Conservation (phyloP, 2,797 vertebrate genomes). For the Varecia variegata region DNA sequence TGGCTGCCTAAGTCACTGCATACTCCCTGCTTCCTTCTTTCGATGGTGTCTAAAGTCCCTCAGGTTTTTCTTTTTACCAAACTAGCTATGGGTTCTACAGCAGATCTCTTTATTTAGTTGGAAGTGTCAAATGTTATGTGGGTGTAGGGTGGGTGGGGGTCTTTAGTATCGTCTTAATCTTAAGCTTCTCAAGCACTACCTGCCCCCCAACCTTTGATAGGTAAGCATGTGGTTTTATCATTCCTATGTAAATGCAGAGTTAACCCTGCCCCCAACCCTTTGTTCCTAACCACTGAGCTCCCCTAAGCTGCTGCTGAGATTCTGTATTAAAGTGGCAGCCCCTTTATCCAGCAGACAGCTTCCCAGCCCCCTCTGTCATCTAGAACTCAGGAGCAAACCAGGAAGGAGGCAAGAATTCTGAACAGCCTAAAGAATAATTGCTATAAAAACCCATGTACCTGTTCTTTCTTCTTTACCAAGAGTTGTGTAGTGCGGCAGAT, state of each 20-base stretch:
- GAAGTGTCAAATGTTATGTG: not conserved
- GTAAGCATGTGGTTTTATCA: not conserved
- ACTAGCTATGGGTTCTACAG: not conserved
- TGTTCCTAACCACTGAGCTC: no score
- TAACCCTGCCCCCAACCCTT: not conserved
- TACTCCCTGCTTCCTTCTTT: not conserved
- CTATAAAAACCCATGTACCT: not conserved
- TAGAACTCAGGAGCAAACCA: not conserved
- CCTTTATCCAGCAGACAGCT: not conserved
- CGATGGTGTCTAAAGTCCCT: not conserved
- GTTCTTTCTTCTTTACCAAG: not conserved
- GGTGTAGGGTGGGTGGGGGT: not conserved
- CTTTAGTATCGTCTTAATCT: not conserved
- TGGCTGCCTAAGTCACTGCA: not conserved
- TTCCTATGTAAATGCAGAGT: not conserved
- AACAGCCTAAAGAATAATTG: not conserved
- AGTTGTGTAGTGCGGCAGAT: not conserved
- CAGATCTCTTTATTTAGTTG: not conserved
- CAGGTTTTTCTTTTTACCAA: not conserved
- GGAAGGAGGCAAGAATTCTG: not conserved
- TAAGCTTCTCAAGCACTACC: not conserved
- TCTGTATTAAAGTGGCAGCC: not conserved
- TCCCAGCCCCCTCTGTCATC: not conserved
- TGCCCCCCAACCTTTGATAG: not conserved
- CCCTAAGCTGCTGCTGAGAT: not conserved